Base-by-base conservation (phyloP, 2,888 invertebrate species). In the Amblyjoppa fuscipennis region DNA sequence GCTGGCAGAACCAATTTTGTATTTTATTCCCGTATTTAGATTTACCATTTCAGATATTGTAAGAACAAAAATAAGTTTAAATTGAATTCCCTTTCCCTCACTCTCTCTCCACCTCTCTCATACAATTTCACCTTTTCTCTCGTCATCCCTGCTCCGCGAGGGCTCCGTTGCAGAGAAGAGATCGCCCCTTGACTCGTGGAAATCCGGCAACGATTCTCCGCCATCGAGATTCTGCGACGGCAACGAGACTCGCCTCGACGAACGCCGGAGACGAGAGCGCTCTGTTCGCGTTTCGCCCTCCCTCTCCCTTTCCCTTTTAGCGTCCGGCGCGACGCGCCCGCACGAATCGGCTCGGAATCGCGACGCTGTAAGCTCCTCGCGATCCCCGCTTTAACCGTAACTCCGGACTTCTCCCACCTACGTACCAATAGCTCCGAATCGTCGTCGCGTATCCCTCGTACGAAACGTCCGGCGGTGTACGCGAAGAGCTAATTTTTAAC, bases 41-140 rank as follows among this genome's bases (percentile, higher is more conserved):
- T 93, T 92, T 91, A 91, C 91, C 92, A 90, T 91, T 91, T 90
- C 91, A 91, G 93, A 92, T 92, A 92, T 92, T 92, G 92, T 90
- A 89, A 91, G 91, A 91, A 92, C 92, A 92, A 93, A 93, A 93
- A 93, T 93, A 93, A 93, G 92, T 91, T 93, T 91, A 91, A 93
- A 93, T 93, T 92, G 93, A 93, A 93, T 93, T 93, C 91, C 88
- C 89, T 84, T 86, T 61, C 64, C 83, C 81, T 81, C 82, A 75
- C 59, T 66, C 78, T 78, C 28, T 73, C 76, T 77, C 69, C 56
- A 74, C 68, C 66, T 74, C 41, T 68, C 59, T 28, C 20, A 31
- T 74, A 53, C 84, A 31, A 64, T 82, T 45, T 75, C 38, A 38
- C 31, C 64, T 31, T 16, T 53, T 49, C 75, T 71, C 51, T 56